These are phyloP conservation scores for Petaurus breviceps DNA, from an alignment of 2,113 vertebrate genomes.

Conservation along the genomic window DNA sequence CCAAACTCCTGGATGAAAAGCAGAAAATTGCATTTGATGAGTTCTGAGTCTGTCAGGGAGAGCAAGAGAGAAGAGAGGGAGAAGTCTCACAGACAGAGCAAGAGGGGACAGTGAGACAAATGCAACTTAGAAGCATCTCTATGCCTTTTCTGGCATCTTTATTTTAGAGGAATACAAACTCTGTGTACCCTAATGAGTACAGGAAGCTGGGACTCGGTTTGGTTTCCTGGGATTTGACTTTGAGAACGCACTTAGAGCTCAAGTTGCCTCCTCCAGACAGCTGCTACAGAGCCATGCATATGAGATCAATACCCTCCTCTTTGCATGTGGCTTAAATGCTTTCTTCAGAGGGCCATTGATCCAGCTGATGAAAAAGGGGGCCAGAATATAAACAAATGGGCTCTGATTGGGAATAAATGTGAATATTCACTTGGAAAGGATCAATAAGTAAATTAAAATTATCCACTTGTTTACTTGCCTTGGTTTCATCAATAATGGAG, in stretches of 20 bases:
- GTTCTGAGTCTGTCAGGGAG: not conserved
- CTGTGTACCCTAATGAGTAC: conserved; percentile 26
- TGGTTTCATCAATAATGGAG: conserved; percentile 67
- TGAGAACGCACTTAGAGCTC: conserved; percentile 56
- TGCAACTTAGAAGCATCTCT: not conserved
- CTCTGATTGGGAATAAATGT: conserved; percentile 68
- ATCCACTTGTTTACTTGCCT: conserved; percentile 52
- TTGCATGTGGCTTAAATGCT: conserved; percentile 64
- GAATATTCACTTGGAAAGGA: conserved; percentile 80
- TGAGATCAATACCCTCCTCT: conserved; percentile 74
- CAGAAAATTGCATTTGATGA: conserved; percentile 19
- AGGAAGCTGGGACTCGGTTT: conserved; percentile 24
- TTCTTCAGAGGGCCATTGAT: conserved; percentile 79
- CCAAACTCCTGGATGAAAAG: conserved; percentile 67
- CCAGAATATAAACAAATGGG: conserved; percentile 77
- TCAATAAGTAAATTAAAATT: conserved; percentile 67
- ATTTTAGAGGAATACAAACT: conserved; percentile 58
- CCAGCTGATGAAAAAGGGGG: conserved; percentile 66
- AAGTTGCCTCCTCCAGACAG: conserved; percentile 39
- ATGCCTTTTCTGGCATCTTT: conserved; percentile 34
- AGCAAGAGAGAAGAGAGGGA: not conserved
- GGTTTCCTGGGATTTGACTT: conserved; percentile 58
- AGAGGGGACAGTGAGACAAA: conserved; percentile 57
- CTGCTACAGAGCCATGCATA: conserved; percentile 35
- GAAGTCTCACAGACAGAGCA: conserved; percentile 36